Evolutionary conservation across 2,888 invertebrate genomes (phyloP), one percentile per base, ranked within the genome.

Genomic region (Chirona hameri): DNA sequence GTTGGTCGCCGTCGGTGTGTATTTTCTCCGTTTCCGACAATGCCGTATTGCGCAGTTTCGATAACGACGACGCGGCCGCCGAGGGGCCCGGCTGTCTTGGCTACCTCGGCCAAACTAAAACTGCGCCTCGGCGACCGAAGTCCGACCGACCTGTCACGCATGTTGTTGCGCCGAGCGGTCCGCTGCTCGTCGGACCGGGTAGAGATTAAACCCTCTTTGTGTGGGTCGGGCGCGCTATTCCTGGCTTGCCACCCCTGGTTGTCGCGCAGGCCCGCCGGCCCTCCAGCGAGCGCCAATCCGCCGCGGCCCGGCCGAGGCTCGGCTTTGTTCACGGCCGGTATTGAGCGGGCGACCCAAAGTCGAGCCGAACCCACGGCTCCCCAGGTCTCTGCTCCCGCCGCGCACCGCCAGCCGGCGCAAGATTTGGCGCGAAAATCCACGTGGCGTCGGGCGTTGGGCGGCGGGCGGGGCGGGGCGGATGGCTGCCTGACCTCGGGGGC

Each of bases 341-440:
- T 72, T 31, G 72, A 72, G 29, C 72, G 76, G 39, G 24, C 24
- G 46, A 46, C 76, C 18, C 39, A 5, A 14, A 72, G 72, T 39
- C 76, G 24, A 39, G 76, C 76, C 76, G 21, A 12, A 24, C 39
- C 76, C 39, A 24, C 76, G 46, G 39, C 46, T 24, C 27, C 31
- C 10, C 24, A n/a, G 76, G 76, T 76, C 76, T 46, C 39, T 76
- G 76, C 76, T 46, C 76, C 76, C 76, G 46, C 27, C 76, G 39
- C 76, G 24, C 76, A 24, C 24, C 46, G 39, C 39, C 76, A 21
- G 46, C 14, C 72, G 72, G 72, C 15, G 3, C 39, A 18, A 46
- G 76, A 76, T 76, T 76, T 76, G 76, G 76, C 76, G 76, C 39
- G 76, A 76, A 76, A 76, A 27, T 46, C 39, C 76, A 76, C 76